A percentile compares a stretch with the other conserved stretches of the same genome.
Evolutionary conservation across 2,888 invertebrate genomes (phyloP).

Genomic region (Leptothorax acervorum): DNA sequence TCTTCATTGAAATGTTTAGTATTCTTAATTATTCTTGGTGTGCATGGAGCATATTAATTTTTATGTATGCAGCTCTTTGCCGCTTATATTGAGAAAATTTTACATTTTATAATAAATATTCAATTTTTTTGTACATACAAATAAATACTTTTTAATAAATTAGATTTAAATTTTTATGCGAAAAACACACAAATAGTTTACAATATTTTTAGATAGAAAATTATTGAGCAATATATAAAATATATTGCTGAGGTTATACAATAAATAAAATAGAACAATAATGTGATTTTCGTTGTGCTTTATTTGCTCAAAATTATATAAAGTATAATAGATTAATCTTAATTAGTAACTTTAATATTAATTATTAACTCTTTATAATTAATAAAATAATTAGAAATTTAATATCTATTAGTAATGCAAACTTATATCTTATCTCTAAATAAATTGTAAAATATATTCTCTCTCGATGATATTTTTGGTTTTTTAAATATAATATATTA

Average conservation of each 20-base stretch:
- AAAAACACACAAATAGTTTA: not conserved
- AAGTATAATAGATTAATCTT: not conserved
- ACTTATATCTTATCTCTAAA: not conserved
- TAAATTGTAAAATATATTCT: not conserved
- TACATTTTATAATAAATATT: constrained; percentile 9
- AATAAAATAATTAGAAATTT: not conserved
- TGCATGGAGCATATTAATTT: not conserved
- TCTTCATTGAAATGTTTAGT: not conserved
- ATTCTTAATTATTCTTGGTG: not conserved
- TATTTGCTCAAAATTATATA: not conserved
- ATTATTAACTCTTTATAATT: not conserved
- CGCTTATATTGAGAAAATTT: not conserved
- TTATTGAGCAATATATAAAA: not conserved
- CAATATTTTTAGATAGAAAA: not conserved
- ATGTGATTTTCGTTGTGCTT: not conserved
- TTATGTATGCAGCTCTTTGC: not conserved
- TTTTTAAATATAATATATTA: not conserved
- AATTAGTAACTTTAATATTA: not conserved
- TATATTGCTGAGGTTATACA: not conserved
- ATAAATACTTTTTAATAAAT: not conserved
- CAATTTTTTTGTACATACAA: not conserved
- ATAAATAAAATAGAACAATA: not conserved
- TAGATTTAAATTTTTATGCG: not conserved
- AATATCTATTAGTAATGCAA: not conserved
- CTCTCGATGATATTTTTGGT: not conserved